Evolutionary conservation across 2,888 invertebrate species (phyloP).

Genomic region (Phlogophora meticulosa): DNA sequence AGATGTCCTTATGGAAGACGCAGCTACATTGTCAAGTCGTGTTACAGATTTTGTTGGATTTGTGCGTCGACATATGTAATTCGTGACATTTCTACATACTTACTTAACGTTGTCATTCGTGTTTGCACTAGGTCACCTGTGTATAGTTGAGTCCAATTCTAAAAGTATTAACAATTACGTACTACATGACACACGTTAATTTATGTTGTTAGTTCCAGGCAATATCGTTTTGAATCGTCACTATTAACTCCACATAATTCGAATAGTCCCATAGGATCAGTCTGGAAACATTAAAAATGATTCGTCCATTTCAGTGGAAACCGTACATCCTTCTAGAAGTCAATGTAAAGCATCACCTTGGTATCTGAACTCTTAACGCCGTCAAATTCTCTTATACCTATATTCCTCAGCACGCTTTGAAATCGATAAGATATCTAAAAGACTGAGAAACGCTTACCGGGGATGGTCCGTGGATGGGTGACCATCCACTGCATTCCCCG

Average conservation of each 20-base stretch:
- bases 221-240: not conserved
- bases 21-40: too few relatives aligned
- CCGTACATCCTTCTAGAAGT: too few relatives aligned
- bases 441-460: too few relatives aligned
- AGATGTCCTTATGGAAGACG: not conserved
- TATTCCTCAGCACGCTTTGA: too few relatives aligned
- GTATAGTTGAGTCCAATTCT: not conserved
- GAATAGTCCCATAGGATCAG: not conserved
- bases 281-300: too few relatives aligned
- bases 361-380: too few relatives aligned
- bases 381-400: too few relatives aligned
- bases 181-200: not conserved
- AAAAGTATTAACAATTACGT: constrained; percentile 13
- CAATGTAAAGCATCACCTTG: too few relatives aligned
- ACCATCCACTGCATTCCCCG: too few relatives aligned
- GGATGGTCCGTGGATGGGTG: too few relatives aligned
- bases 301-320: too few relatives aligned
- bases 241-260: not conserved
- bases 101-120: constrained; percentile 1
- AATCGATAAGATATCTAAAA: too few relatives aligned
- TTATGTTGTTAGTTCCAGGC: constrained; percentile 17
- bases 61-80: not conserved
- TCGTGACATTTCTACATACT: not conserved
- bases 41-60: not conserved
- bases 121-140: not conserved